Evolutionary conservation across 2,888 invertebrate species (phyloP).

Genomic region (Heteromurus nitidus): DNA sequence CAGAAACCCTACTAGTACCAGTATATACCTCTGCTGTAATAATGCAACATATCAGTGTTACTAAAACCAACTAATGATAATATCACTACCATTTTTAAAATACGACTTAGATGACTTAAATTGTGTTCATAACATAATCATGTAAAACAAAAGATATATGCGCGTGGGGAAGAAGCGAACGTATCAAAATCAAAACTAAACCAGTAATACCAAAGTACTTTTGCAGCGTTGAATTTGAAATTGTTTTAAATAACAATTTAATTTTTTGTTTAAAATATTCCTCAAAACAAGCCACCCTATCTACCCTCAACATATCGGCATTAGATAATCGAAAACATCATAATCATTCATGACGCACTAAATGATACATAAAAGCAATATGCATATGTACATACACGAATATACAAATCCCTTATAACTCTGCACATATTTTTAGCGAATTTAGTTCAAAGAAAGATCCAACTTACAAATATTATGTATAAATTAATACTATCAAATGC

Average conservation of each 20-base stretch:
- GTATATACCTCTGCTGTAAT: constrained; percentile 51
- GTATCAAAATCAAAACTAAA: constrained; percentile 5
- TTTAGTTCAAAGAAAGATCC: no score
- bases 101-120: constrained; percentile 46
- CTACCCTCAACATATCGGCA: background rate
- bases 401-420: no score
- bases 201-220: background rate
- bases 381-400: no score
- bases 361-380: background rate
- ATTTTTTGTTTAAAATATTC: background rate
- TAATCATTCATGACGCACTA: background rate
- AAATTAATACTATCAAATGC: no score
- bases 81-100: constrained; percentile 16
- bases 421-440: no score
- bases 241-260: background rate
- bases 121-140: constrained; percentile 22
- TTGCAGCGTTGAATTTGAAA: background rate
- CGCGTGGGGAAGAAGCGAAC: background rate
- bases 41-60: constrained; percentile 53
- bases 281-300: background rate
- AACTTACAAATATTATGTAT: no score
- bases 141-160: no score
- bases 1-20: background rate
- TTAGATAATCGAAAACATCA: background rate
- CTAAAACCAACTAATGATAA: constrained; percentile 18